These are phyloP conservation scores for Netelia virgata DNA, from an alignment of 2,888 invertebrate species.

Conservation along the genomic window DNA sequence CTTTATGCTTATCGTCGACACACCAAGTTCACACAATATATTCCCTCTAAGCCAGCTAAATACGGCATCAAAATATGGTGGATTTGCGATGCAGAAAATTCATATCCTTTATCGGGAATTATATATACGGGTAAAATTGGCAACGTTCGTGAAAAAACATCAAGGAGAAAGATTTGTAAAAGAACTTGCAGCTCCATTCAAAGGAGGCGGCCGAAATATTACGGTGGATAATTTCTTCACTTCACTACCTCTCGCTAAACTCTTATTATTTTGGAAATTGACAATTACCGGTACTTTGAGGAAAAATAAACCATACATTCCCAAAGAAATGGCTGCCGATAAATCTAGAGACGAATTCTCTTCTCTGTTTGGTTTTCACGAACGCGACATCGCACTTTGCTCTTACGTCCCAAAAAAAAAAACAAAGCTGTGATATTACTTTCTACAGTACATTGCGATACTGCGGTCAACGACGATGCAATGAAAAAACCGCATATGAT, in stretches of 20 bases:
- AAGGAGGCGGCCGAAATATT: slow-evolving; percentile 75
- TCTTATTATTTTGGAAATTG: slow-evolving; percentile 65
- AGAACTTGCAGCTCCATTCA: slow-evolving; percentile 71
- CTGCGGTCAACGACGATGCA: slow-evolving; percentile 7
- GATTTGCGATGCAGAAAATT: slow-evolving; percentile 74
- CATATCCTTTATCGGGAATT: slow-evolving; percentile 72
- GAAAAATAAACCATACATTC: slow-evolving; percentile 67
- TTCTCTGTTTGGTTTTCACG: slow-evolving; percentile 45
- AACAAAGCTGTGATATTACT: slow-evolving; percentile 51
- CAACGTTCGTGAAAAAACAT: slow-evolving; percentile 73
- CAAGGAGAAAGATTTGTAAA: slow-evolving; percentile 75
- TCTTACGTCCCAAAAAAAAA: slow-evolving; percentile 56
- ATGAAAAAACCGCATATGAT: slow-evolving; percentile 55
- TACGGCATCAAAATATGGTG: slow-evolving; percentile 77
- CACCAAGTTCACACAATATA: slow-evolving; percentile 75
- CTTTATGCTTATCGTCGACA: slow-evolving; percentile 76
- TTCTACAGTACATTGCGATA: slow-evolving; percentile 40
- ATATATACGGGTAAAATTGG: slow-evolving; percentile 69
- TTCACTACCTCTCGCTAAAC: slow-evolving; percentile 65
- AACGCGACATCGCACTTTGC: slow-evolving; percentile 43
- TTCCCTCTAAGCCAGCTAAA: slow-evolving; percentile 74
- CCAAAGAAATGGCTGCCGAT: slow-evolving; percentile 62
- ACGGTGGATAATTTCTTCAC: slow-evolving; percentile 74
- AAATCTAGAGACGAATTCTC: slow-evolving; percentile 49
- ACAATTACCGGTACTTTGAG: slow-evolving; percentile 68